A percentile compares a stretch with the other conserved stretches of the same genome.
phyloP scores from a whole-genome alignment of 1,140 invertebrate species.

The Drosophila dunni region DNA sequence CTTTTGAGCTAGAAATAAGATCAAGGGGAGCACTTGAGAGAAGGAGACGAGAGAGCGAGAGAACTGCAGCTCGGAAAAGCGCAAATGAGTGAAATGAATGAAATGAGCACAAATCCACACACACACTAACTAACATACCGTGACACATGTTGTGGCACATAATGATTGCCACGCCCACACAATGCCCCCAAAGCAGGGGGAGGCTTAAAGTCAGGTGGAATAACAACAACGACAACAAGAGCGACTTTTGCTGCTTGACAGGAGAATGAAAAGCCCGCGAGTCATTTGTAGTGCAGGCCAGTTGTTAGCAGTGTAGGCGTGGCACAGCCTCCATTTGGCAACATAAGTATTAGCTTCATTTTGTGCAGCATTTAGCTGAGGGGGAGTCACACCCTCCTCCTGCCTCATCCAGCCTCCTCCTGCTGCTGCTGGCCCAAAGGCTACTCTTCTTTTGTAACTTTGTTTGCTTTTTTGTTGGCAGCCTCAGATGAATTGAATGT shows the following conservation, averaged over 20 bases:
- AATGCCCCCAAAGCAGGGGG: conserved; percentile 37
- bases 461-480: conserved; percentile 69
- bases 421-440: not conserved
- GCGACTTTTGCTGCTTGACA: conserved; percentile 58
- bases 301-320: conserved; percentile 14
- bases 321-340: conserved; percentile 67
- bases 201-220: conserved; percentile 37
- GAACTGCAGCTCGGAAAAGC: conserved; percentile 28
- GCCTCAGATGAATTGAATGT: conserved; percentile 83
- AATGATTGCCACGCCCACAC: conserved; percentile 70
- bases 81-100: conserved; percentile 58
- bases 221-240: conserved; percentile 11
- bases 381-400: not conserved
- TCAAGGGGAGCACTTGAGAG: not conserved
- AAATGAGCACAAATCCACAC: conserved; percentile 58
- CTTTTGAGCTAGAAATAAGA: not conserved
- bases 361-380: conserved; percentile 66
- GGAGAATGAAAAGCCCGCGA: conserved; percentile 63
- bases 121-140: not conserved
- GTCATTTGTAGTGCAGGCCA: conserved; percentile 58
- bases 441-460: conserved; percentile 67
- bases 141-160: conserved; percentile 28
- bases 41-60: not conserved
- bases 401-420: no score
- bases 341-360: conserved; percentile 82